Base-by-base conservation (phyloP, 2,113 vertebrate genomes). In the Aegypius monachus region DNA sequence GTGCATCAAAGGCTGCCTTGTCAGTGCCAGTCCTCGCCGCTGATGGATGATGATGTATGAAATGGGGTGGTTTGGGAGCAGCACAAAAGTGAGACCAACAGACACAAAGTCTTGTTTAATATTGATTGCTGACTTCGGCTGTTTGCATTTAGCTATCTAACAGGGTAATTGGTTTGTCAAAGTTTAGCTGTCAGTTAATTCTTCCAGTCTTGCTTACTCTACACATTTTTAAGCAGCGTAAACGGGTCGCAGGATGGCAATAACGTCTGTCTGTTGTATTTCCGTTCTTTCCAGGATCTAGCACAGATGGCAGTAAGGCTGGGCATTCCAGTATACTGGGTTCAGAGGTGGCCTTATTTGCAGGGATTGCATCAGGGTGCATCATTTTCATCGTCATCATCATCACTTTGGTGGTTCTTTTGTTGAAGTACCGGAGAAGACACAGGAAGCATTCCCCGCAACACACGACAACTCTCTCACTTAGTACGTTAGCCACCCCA, bases 351-450 rank as follows among this genome's bases (percentile, higher is more conserved):
- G 99, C 99, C 97, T 99, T 99, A 98, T 99, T 99, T 82, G 99
- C 99, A 73, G 99, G 99, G 97, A 99, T 99, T 89, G 99, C 99
- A 84, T 99, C 99, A 70, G 99, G 99, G 96, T 99, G 99, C 96
- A 99, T 99, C 96, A 99, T 99, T 96, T 99, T 99, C 98, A 98
- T 99, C 95, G 98, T 99, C 98, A 99, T 99, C 98, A 99, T 99
- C 98, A 99, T 99, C 98, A 99, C 99, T 97, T 98, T 99, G 97
- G 99, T 99, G 91, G 98, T 99, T 91, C 99, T 99, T 83, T 97
- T 99, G 96, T 98, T 99, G 86, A 99, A 99, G 97, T 99, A 99
- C 97, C 98, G 99, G 79, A 97, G 99, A 96, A 98, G 99, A 97
- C 99, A 99, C 97, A 98, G 99, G 94, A 99, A 99, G 98, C 99